A percentile compares a stretch with the other conserved stretches of the same genome.
phyloP scores from a whole-genome alignment of 2,888 invertebrate species.

The Andrena fulva region DNA sequence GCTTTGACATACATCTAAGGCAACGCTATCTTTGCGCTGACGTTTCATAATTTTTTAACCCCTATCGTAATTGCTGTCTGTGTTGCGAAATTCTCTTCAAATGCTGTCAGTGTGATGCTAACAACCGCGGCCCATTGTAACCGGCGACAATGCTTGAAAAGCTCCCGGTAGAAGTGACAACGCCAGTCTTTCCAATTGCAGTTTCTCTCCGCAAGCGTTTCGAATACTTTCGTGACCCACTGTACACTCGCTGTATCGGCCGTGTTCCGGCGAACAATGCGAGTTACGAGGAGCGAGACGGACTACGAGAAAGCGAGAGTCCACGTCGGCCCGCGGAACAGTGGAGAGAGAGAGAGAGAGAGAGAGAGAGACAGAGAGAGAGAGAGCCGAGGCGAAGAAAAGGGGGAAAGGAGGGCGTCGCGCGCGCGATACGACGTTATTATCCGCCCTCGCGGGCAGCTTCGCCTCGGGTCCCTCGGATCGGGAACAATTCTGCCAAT shows the following conservation, averaged over 20 bases:
- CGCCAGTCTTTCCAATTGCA: not conserved
- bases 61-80: too few relatives aligned
- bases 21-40: too few relatives aligned
- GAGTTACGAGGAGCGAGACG: conserved; percentile 58
- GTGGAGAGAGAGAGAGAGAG: conserved; percentile 9
- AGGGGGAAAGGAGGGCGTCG: conserved; percentile 24
- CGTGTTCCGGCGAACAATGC: conserved; percentile 55
- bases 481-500: conserved; percentile 78
- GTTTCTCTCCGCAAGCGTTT: not conserved
- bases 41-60: too few relatives aligned
- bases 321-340: conserved; percentile 44
- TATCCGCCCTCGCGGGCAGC: conserved; percentile 43
- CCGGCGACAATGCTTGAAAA: not conserved
- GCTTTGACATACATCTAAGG: too few relatives aligned
- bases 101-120: not conserved
- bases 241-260: conserved; percentile 51
- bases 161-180: not conserved
- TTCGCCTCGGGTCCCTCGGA: conserved; percentile 65
- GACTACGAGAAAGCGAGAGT: conserved; percentile 54
- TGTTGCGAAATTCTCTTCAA: not conserved
- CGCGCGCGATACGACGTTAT: conserved; percentile 20
- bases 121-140: not conserved
- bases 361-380: conserved; percentile 19
- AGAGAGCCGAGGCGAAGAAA: not conserved
- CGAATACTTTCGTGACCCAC: conserved; percentile 49